Evolutionary conservation across 2,888 invertebrate species (phyloP).

Genomic region (Dasypolia templi): DNA sequence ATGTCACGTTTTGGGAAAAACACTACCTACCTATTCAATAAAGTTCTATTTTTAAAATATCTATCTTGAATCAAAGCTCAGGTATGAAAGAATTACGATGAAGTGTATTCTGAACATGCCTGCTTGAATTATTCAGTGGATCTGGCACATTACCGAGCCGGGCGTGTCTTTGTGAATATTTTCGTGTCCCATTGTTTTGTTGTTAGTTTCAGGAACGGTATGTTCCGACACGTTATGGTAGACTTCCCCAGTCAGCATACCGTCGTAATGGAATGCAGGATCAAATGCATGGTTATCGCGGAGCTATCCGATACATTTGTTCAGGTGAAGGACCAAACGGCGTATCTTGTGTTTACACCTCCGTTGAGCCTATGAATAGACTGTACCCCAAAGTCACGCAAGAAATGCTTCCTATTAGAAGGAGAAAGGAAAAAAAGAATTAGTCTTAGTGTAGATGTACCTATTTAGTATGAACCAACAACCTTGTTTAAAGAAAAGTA

Average conservation of each 20-base stretch:
- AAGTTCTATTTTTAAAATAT: neutral
- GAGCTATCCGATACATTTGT: conserved; percentile 82
- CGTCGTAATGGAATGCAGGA: conserved; percentile 86
- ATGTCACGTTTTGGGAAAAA: neutral
- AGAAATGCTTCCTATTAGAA: conserved; percentile 79
- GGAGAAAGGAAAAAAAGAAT: conserved; percentile 78
- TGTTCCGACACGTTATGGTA: conserved; percentile 85
- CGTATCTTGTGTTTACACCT: conserved; percentile 75
- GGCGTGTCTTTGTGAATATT: conserved; percentile 44
- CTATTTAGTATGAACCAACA: neutral
- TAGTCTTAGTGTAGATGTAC: conserved; percentile 35
- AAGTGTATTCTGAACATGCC: conserved; percentile 17
- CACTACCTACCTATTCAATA: neutral
- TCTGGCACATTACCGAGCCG: conserved; percentile 32
- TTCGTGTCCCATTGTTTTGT: conserved; percentile 72
- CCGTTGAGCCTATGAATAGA: conserved; percentile 79
- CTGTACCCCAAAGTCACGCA: conserved; percentile 79
- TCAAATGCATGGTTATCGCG: conserved; percentile 85
- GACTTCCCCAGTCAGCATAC: conserved; percentile 83
- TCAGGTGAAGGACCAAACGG: conserved; percentile 63
- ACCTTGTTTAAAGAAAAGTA: conserved; percentile 33
- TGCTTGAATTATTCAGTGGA: conserved; percentile 45
- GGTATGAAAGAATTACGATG: conserved; percentile 12
- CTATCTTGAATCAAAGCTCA: conserved; percentile 7
- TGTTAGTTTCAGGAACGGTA: conserved; percentile 89